Conservation (phyloP, 2,888 invertebrate species). For the Tetragonula carbonaria region DNA sequence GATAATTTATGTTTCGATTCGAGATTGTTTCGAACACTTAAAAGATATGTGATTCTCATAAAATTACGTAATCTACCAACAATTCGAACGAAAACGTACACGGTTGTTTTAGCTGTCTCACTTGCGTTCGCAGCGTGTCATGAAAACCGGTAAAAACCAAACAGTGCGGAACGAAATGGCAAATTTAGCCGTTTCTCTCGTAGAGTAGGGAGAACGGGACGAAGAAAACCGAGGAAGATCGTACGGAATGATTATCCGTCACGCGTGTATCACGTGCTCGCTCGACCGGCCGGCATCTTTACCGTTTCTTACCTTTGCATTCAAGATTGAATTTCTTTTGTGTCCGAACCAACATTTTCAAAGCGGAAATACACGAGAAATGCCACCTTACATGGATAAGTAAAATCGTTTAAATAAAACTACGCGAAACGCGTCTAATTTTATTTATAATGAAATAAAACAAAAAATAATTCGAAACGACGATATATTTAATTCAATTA, state of each 20-base stretch:
- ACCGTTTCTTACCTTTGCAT: conserved; percentile 41
- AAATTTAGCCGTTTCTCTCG: not conserved
- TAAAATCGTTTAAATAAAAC: too few relatives aligned
- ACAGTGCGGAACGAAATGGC: conserved; percentile 24
- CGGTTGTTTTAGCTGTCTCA: not conserved
- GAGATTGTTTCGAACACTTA: too few relatives aligned
- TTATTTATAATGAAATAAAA: too few relatives aligned
- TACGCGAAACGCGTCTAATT: too few relatives aligned
- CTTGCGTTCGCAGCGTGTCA: not conserved
- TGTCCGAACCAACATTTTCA: not conserved
- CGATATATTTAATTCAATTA: too few relatives aligned
- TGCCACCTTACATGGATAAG: too few relatives aligned
- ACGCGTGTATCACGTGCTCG: conserved; percentile 69
- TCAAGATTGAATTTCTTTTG: conserved; percentile 6
- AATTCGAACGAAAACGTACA: conserved; percentile 1
- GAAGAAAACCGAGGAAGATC: conserved; percentile 42
- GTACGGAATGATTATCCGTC: conserved; percentile 53
- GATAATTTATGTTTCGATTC: too few relatives aligned
- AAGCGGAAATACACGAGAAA: too few relatives aligned
- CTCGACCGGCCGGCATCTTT: conserved; percentile 63
- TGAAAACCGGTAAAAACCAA: conserved; percentile 12
- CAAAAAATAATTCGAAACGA: too few relatives aligned
- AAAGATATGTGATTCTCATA: too few relatives aligned
- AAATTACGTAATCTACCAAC: not conserved
- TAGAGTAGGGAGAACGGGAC: not conserved